Base-by-base conservation (phyloP, 1,140 invertebrate species). In the Macrosteles quadrilineatus region DNA sequence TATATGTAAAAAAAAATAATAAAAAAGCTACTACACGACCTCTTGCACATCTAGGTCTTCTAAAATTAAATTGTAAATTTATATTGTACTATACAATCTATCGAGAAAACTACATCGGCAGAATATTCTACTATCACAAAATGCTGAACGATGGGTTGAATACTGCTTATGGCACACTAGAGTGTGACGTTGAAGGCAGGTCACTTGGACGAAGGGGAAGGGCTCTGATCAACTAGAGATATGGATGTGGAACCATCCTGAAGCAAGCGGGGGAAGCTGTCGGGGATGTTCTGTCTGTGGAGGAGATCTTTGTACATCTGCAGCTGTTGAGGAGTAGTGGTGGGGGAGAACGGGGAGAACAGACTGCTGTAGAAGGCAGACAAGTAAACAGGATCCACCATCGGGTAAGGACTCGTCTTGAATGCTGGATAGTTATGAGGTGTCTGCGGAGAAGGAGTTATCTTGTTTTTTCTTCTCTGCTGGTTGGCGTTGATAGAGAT, bases 221-320 rank as follows among this genome's bases (percentile, higher is more conserved):
- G 68, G 9, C 40, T 57, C 19, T 72, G 67, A 14, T 71, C 71
- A 25, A 76, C 75, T 12, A 75, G 73, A 4, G 75, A 73, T 43
- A 76, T 76, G 57, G 75, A 76, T 19, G 75, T 76, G 14, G 69
- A 71, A 2, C 74, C 74, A 45, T 76, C 75, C 19, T 70, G 57
- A 6, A 75, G 59, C 9, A 75, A 43, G 0, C 63, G 40, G 12
- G 74, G 73, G 30, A 75, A 75, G 45, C 47, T 63, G 25, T 69
- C 67, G n/a, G 65, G 65, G 17, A 67, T 69, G 14, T 47, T 55
- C 40, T 74, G 75, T 17, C 68, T 29, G 21, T 67, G 31, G n/a
- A 75, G 45, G 1, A 83, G 70, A 62, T 83, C 80, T 47, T 79
- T 81, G 71, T 82, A 83, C n/a, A 83, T 75, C 64, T 81, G 79